phyloP scores from a whole-genome alignment of 2,888 invertebrate species.

The Syrista parreyssii region DNA sequence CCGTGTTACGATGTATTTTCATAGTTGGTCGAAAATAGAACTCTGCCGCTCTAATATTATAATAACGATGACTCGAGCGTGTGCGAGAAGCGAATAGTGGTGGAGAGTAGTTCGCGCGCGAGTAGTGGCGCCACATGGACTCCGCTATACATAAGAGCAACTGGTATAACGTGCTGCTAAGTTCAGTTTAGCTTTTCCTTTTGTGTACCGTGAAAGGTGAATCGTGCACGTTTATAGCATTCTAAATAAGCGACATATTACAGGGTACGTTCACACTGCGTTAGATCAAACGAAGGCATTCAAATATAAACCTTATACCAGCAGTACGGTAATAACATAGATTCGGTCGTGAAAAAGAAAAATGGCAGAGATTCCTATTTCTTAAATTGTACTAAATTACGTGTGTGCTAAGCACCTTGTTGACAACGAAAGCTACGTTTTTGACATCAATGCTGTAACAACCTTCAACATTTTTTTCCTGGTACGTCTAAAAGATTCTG shows the following conservation, averaged over 20 bases:
- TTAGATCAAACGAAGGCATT: background rate
- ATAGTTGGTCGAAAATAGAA: constrained; percentile 62
- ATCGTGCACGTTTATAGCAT: background rate
- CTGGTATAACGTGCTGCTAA: constrained; percentile 19
- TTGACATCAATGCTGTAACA: background rate
- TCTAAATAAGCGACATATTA: background rate
- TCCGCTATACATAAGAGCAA: constrained; percentile 14
- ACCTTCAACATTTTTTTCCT: background rate
- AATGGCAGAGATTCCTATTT: background rate
- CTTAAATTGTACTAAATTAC: background rate
- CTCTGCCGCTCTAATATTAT: constrained; percentile 59
- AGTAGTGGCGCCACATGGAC: constrained; percentile 1
- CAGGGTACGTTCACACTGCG: background rate
- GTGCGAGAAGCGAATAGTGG: background rate
- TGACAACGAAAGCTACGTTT: background rate
- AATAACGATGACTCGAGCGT: constrained; percentile 35
- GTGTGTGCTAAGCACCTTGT: background rate
- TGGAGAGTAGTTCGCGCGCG: background rate
- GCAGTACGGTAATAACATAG: background rate
- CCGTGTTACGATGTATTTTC: constrained; percentile 46
- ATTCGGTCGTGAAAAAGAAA: background rate
- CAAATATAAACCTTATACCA: background rate
- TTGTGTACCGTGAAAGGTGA: background rate
- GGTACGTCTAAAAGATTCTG: background rate
- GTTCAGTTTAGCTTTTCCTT: background rate